A percentile compares a stretch with the other conserved stretches of the same genome.
Evolutionary conservation across 1,140 invertebrate genomes (phyloP).

Genomic region (Eubasilissa regina): DNA sequence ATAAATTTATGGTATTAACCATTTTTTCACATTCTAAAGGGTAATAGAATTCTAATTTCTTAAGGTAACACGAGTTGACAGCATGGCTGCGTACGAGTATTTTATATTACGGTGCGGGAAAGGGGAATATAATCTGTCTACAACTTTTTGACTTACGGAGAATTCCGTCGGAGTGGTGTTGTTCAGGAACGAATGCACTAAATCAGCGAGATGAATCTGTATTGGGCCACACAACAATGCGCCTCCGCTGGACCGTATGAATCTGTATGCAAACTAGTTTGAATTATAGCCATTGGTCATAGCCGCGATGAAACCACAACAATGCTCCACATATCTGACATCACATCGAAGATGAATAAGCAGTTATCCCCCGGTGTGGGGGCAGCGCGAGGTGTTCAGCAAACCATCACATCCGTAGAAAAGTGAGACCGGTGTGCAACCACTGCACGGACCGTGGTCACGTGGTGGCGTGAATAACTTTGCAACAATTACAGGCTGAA

Average conservation of each 20-base stretch:
- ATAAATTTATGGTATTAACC: too few relatives aligned
- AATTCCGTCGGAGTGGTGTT: too few relatives aligned
- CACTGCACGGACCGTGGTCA: not conserved
- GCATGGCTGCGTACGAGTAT: too few relatives aligned
- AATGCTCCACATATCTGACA: conserved; percentile 18
- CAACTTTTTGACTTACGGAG: too few relatives aligned
- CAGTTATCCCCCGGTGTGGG: not conserved
- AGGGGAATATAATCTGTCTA: too few relatives aligned
- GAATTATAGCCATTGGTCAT: not conserved
- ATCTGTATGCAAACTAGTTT: not conserved
- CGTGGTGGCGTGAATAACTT: not conserved
- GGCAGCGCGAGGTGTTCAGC: not conserved
- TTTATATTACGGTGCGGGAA: too few relatives aligned
- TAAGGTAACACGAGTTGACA: too few relatives aligned
- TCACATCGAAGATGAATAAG: conserved; percentile 10
- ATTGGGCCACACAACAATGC: not conserved
- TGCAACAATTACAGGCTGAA: too few relatives aligned
- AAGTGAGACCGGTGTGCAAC: conserved; percentile 34
- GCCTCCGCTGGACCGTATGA: conserved; percentile 7
- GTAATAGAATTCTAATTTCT: too few relatives aligned
- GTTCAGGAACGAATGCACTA: too few relatives aligned
- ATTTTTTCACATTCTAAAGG: too few relatives aligned
- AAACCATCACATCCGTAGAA: conserved; percentile 38
- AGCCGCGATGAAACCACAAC: conserved; percentile 14
- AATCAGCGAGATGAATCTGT: too few relatives aligned